Evolutionary conservation across 2,113 vertebrate genomes (phyloP).

Genomic region (Odobenus rosmarus): DNA sequence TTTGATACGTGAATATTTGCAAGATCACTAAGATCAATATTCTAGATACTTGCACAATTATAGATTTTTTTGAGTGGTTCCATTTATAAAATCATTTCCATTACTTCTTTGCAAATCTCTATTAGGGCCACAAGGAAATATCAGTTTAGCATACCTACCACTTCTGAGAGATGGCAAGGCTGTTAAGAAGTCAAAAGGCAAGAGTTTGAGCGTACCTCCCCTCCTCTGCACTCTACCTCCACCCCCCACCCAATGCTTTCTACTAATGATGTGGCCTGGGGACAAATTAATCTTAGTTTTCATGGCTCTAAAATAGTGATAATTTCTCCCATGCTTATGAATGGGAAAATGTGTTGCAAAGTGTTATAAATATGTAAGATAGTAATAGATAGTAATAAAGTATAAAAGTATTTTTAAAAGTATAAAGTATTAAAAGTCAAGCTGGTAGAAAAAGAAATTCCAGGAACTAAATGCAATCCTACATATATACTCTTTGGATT

Average conservation of each 20-base stretch:
- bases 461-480: constrained; percentile 4
- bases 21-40: background rate
- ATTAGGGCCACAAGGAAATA: background rate
- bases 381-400: background rate
- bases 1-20: background rate
- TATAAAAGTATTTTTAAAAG: background rate
- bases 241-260: background rate
- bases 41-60: background rate
- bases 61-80: constrained; percentile 3
- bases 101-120: constrained; percentile 11
- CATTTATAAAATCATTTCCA: constrained; percentile 17
- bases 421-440: background rate
- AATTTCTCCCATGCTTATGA: background rate
- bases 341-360: background rate
- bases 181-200: background rate
- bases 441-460: constrained; percentile 25
- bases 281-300: background rate
- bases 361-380: background rate
- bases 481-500: background rate
- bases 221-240: background rate
- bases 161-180: background rate
- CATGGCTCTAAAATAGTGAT: background rate
- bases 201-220: background rate
- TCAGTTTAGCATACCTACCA: background rate
- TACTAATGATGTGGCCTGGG: background rate